phyloP scores from a whole-genome alignment of 1,140 invertebrate species.

The Semibalanus balanoides region DNA sequence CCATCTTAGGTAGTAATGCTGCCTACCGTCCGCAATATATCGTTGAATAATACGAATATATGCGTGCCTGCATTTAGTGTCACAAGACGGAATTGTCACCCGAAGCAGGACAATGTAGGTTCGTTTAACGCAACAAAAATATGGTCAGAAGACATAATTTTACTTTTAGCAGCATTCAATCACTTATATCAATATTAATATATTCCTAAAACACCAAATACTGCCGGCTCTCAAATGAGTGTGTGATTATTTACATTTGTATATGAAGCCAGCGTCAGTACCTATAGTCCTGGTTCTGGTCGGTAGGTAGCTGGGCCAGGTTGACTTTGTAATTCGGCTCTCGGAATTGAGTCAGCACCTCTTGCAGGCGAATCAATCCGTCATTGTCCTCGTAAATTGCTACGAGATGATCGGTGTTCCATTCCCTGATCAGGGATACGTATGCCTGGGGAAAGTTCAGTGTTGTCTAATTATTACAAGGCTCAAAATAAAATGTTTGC shows the following conservation, averaged over 20 bases:
- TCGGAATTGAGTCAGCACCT: neutral
- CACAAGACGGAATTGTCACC: too few relatives aligned
- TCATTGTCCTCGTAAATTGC: neutral
- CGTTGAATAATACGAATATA: too few relatives aligned
- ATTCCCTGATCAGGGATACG: neutral
- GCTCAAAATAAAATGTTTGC: too few relatives aligned
- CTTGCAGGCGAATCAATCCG: neutral
- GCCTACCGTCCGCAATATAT: too few relatives aligned
- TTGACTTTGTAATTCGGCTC: neutral
- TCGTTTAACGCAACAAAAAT: neutral
- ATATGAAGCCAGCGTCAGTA: neutral
- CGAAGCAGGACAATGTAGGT: too few relatives aligned
- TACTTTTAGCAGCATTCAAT: neutral
- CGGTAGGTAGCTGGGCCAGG: neutral
- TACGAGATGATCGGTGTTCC: neutral
- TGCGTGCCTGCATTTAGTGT: too few relatives aligned
- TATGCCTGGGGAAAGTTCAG: neutral
- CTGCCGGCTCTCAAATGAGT: neutral
- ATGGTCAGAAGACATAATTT: neutral
- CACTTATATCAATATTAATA: neutral
- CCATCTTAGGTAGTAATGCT: too few relatives aligned
- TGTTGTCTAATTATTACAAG: neutral
- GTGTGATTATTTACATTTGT: neutral
- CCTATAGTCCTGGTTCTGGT: neutral
- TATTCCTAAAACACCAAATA: neutral